phyloP scores from a whole-genome alignment of 2,113 vertebrate species.

The Pica pica region DNA sequence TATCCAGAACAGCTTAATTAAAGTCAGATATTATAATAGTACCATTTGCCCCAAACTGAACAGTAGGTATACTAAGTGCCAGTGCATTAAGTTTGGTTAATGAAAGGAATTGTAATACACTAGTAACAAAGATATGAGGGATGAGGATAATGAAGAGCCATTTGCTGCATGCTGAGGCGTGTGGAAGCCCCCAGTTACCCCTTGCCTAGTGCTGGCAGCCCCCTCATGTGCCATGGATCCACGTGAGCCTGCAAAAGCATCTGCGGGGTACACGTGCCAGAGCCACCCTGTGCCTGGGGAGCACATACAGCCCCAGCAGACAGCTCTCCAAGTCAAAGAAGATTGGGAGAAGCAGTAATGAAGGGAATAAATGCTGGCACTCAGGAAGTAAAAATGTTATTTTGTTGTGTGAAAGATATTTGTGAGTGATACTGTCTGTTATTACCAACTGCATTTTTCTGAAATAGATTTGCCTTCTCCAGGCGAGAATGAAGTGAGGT shows the following conservation, averaged over 20 bases:
- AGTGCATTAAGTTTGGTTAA: not conserved
- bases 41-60: slow-evolving; percentile 20
- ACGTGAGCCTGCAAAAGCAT: not conserved
- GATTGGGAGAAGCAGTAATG: not conserved
- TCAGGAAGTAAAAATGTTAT: not conserved
- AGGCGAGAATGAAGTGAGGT: not conserved
- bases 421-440: not conserved
- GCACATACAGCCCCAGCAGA: not conserved
- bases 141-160: slow-evolving; percentile 14
- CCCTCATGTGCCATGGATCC: not conserved
- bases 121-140: not conserved
- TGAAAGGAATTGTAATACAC: slow-evolving; percentile 11
- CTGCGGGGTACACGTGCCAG: not conserved
- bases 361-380: not conserved
- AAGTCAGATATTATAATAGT: slow-evolving; percentile 12
- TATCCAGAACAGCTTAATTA: slow-evolving; percentile 35
- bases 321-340: not conserved
- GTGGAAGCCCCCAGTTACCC: not conserved
- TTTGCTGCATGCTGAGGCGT: not conserved
- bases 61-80: not conserved
- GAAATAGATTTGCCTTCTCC: slow-evolving; percentile 33
- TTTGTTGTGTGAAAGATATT: not conserved
- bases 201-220: not conserved
- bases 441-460: not conserved
- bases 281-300: slow-evolving; percentile 17